Conservation (phyloP, 2,113 vertebrate species). For the Passer domesticus region DNA sequence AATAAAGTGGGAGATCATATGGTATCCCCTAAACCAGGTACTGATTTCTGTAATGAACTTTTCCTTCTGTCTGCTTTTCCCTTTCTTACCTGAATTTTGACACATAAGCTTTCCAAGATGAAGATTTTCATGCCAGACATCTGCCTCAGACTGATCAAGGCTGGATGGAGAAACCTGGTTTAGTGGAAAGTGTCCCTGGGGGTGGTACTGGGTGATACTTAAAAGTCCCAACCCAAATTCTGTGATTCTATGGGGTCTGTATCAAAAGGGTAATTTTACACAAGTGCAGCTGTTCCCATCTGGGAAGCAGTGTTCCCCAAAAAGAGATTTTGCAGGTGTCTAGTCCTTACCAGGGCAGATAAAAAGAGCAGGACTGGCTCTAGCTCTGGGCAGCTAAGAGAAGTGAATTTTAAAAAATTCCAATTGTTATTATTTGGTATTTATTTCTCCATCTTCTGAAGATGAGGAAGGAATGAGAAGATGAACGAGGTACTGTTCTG, state of each 20-base stretch:
- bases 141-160: background rate
- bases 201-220: background rate
- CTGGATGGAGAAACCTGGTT: background rate
- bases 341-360: background rate
- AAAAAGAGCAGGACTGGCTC: background rate
- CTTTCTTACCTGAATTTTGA: background rate
- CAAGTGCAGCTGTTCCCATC: background rate
- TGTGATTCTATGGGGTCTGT: background rate
- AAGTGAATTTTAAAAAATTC: no score
- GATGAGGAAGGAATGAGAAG: background rate
- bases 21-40: background rate
- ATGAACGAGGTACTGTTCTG: accelerated
- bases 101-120: background rate
- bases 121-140: accelerated
- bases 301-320: background rate
- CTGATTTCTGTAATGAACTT: background rate
- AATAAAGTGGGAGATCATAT: background rate
- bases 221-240: background rate
- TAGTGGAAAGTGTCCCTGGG: background rate
- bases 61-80: background rate
- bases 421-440: background rate
- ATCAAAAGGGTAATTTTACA: accelerated
- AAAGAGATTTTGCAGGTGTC: background rate
- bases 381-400: background rate
- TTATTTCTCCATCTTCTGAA: background rate